Conservation (phyloP, 2,888 invertebrate species). For the Erpobdella octoculata region DNA sequence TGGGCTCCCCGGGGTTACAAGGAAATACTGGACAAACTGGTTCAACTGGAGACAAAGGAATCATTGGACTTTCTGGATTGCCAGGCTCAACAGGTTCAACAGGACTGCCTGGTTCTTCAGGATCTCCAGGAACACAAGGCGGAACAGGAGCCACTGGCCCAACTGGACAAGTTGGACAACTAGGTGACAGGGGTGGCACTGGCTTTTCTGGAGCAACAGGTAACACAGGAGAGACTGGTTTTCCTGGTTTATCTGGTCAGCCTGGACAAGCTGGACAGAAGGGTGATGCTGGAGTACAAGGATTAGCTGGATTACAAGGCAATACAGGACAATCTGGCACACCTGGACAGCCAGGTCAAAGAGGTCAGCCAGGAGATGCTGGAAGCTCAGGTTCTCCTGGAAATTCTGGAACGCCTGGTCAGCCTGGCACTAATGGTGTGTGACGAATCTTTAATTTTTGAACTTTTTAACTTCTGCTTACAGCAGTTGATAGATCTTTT, state of each 20-base stretch:
- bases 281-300: constrained; percentile 30
- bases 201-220: constrained; percentile 29
- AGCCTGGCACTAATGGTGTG: background rate
- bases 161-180: constrained; percentile 15
- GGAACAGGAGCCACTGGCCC: constrained; percentile 23
- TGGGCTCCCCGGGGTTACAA: constrained; percentile 35
- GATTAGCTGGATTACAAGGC: constrained; percentile 5
- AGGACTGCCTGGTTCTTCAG: constrained; percentile 32
- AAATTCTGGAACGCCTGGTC: background rate
- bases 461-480: no score
- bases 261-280: constrained; percentile 25
- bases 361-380: constrained; percentile 29
- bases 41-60: constrained; percentile 17
- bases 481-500: no score
- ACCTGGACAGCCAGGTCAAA: constrained; percentile 27
- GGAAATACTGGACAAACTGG: constrained; percentile 32
- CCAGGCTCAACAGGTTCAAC: constrained; percentile 28
- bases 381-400: constrained; percentile 32
- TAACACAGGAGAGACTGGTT: constrained; percentile 31
- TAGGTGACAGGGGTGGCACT: constrained; percentile 19
- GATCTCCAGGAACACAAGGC: constrained; percentile 31
- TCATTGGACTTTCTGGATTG: constrained; percentile 29
- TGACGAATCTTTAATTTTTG: no score
- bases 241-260: constrained; percentile 20
- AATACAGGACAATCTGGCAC: constrained; percentile 10